phyloP scores from a whole-genome alignment of 2,113 vertebrate species.

The Xyliphius kryptos region DNA sequence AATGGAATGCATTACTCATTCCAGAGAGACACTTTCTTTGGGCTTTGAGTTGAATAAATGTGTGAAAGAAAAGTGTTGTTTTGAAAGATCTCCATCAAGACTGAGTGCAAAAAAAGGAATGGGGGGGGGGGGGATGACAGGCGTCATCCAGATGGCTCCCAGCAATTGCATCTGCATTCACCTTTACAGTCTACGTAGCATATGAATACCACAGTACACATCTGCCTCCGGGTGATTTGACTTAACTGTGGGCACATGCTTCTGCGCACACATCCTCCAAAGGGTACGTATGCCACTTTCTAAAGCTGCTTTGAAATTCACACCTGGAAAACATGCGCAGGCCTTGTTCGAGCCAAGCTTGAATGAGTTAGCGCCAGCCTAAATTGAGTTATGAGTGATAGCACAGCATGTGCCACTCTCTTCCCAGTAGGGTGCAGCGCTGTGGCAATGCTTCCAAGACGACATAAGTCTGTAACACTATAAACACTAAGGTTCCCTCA shows the following conservation, averaged over 20 bases:
- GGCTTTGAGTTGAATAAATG: no score
- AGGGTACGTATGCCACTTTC: conserved; percentile 14
- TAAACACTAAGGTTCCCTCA: conserved; percentile 1
- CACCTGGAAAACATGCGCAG: conserved; percentile 19
- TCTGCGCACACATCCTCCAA: conserved; percentile 16
- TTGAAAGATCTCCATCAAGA: no score
- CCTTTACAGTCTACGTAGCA: conserved; percentile 14
- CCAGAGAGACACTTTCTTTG: no score
- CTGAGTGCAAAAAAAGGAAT: conserved; percentile 2
- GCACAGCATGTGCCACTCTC: conserved; percentile 18
- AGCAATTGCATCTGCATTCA: conserved; percentile 19
- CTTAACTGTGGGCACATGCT: conserved; percentile 17
- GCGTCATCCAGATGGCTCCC: conserved; percentile 19
- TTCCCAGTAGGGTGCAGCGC: neutral
- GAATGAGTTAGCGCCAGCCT: conserved; percentile 31
- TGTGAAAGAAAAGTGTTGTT: no score
- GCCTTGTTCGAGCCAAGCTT: conserved; percentile 10
- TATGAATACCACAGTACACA: conserved; percentile 23
- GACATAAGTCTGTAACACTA: conserved; percentile 17
- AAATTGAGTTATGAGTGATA: conserved; percentile 36
- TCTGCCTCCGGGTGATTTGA: conserved; percentile 31
- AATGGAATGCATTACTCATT: no score
- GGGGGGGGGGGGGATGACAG: conserved; percentile 24
- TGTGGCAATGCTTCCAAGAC: conserved; percentile 13
- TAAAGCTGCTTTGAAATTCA: conserved; percentile 11